Evolutionary conservation across 2,113 vertebrate genomes (phyloP), one percentile per base, ranked within the genome.

Genomic region (Cairina moschata): DNA sequence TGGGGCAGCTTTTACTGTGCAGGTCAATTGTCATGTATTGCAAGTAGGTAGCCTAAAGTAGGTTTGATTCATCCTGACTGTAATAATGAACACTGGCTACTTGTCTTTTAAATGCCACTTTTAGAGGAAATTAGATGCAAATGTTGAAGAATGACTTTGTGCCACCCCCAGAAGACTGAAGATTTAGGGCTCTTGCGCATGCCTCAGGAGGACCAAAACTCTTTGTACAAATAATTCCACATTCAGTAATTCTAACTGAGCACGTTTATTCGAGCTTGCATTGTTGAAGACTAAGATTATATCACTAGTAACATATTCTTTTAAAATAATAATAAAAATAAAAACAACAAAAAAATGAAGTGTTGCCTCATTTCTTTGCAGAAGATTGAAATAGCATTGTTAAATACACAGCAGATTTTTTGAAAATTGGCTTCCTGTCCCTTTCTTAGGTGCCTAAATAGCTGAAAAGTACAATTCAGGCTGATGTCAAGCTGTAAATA

Each of bases 401-500:
- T 88, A 40, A 83, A 52, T 76, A 26, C 67, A 84, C 54, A 65
- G 14, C 48, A 92, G 16, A 54, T 91, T 78, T 87, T 86, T 82
- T 86, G 38, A 78, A 88, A 88, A 54, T 60, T 17, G 67, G 48
- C 38, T 96, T 92, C 52, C 52, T 63, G 2, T 82, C 94, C 34
- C 36, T 88, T 95, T 93, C 42, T 81, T 59, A 79, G 77, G 66
- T 91, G 58, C 52, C 0, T 54, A 75, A 93, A 84, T 58, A 81
- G 74, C 80, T 84, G 73, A 86, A 68, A 86, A 93, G 60, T 91
- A 58, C 69, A 75, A 72, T 79, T 86, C 58, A 44, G 50, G 67
- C 44, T 83, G 48, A 82, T 91, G 42, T 86, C 88, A 89, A 4
- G n/a, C 48, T 95, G 60, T 93, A 91, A 88, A 93, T 97, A 94